Evolutionary conservation across 2,888 invertebrate genomes (phyloP), one percentile per base, ranked within the genome.

Genomic region (Melangyna quadrimaculata): DNA sequence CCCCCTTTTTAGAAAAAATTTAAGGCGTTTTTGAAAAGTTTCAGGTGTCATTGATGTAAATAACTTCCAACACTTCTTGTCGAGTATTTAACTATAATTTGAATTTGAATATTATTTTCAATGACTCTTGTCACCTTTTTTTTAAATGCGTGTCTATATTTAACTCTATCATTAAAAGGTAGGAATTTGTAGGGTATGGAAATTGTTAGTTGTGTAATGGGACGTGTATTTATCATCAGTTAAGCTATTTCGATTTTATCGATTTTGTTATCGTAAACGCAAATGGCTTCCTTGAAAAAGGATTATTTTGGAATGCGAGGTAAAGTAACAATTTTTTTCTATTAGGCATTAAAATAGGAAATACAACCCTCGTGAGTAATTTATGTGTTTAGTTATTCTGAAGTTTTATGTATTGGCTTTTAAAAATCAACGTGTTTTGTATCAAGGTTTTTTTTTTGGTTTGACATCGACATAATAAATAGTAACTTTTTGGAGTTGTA

Each of bases 1-100:
- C 59, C 32, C 32, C 45, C 12, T 17, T 51, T 17, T 37, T 0
- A 40, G 24, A 1, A 14, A n/a, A 12, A 43, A 32, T 69, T 51
- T 14, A 69, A 37, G 37, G 74, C 51, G 69, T 74, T 55, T 65
- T n/a, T 40, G 57, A 29, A 37, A 10, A 65, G 74, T 74, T 80
- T 67, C 67, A 74, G 79, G 74, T 80, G 69, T 61, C 79, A 74
- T 67, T 73, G 67, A 40, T 59, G 72, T 67, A 73, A 48, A 73
- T 14, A 67, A 59, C 40, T 69, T 51, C 43, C 43, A 53, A 61
- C 59, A 24, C 12, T 37, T 24, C 32, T 57, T 32, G 51, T 57
- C 24, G 51, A 57, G 57, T 19, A 27, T 51, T 79, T 51, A 69
- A 65, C 45, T 63, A 53, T n/a, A n/a, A n/a, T n/a, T n/a, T n/a